Evolutionary conservation across 2,888 invertebrate genomes (phyloP).

Genomic region (Globia sparganii): DNA sequence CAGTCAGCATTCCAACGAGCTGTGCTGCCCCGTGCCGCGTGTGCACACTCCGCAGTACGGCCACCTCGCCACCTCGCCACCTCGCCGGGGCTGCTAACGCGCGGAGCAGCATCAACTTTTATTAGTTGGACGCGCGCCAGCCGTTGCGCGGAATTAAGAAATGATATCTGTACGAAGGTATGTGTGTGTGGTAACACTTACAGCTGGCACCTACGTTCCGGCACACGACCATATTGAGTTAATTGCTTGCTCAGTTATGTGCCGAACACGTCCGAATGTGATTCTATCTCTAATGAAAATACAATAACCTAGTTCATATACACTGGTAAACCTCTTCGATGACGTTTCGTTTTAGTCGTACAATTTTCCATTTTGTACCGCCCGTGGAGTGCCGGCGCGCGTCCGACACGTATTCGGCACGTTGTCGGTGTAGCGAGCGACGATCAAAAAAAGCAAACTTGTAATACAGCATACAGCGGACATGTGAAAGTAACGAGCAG

Average conservation of each 20-base stretch:
- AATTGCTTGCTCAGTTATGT: slow-evolving; percentile 5
- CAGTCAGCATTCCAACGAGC: slow-evolving; percentile 26
- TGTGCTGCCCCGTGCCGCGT: slow-evolving; percentile 4
- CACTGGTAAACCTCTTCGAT: slow-evolving; percentile 14
- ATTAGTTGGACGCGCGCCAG: slow-evolving; percentile 59
- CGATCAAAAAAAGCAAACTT: not conserved
- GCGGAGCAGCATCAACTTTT: slow-evolving; percentile 41
- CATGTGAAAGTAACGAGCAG: not conserved
- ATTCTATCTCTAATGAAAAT: slow-evolving; percentile 8
- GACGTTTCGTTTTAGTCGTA: slow-evolving; percentile 13
- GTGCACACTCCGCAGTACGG: not conserved
- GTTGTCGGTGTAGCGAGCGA: not conserved
- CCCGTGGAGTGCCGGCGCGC: too few species aligned
- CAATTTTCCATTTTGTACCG: slow-evolving; percentile 10
- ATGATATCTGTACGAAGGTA: slow-evolving; percentile 24
- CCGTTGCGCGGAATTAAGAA: slow-evolving; percentile 35
- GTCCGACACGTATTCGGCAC: not conserved
- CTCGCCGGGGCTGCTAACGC: slow-evolving; percentile 21
- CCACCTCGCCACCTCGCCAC: not conserved
- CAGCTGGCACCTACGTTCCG: too few species aligned
- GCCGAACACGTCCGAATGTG: not conserved
- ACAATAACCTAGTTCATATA: slow-evolving; percentile 8
- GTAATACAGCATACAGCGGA: slow-evolving; percentile 1
- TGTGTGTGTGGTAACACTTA: slow-evolving; percentile 12
- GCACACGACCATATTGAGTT: not conserved